Percentiles rank a stretch among this genome's conserved stretches.
phyloP scores from a whole-genome alignment of 1,140 invertebrate genomes.

The Spodoptera frugiperda region DNA sequence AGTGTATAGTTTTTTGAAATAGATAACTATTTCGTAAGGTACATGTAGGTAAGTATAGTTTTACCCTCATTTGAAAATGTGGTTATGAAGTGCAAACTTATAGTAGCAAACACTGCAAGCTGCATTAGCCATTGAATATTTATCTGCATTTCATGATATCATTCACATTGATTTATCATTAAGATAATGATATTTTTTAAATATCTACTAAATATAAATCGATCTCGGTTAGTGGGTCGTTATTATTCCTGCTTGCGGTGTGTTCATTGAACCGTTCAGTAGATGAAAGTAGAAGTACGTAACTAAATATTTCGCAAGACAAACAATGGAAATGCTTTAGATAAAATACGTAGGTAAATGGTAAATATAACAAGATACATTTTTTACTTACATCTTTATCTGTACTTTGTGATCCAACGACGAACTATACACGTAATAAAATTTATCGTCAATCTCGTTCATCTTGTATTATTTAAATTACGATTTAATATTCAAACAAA shows the following conservation, averaged over 20 bases:
- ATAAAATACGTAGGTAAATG: conserved; percentile 1
- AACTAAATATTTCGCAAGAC: conserved; percentile 13
- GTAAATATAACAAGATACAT: conserved; percentile 23
- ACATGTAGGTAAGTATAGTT: too few species aligned
- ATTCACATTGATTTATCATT: too few species aligned
- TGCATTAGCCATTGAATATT: too few species aligned
- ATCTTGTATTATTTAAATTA: conserved; percentile 68
- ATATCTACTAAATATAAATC: too few species aligned
- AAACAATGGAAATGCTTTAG: conserved; percentile 3
- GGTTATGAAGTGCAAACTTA: background rate
- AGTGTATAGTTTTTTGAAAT: too few species aligned
- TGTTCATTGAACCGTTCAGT: background rate
- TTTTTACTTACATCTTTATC: conserved; percentile 95
- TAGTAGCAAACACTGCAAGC: too few species aligned
- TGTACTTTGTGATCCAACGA: conserved; percentile 94
- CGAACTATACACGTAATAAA: conserved; percentile 96
- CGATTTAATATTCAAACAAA: background rate
- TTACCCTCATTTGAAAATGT: background rate
- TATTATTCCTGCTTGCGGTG: background rate
- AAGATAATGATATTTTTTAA: too few species aligned
- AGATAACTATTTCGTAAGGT: too few species aligned
- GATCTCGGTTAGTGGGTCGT: background rate
- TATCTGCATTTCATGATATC: too few species aligned
- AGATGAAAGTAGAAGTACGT: conserved; percentile 15
- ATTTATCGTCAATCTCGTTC: conserved; percentile 91